These are phyloP conservation scores for Crypturellus undulatus DNA, from an alignment of 2,113 vertebrate species.

Conservation along the genomic window DNA sequence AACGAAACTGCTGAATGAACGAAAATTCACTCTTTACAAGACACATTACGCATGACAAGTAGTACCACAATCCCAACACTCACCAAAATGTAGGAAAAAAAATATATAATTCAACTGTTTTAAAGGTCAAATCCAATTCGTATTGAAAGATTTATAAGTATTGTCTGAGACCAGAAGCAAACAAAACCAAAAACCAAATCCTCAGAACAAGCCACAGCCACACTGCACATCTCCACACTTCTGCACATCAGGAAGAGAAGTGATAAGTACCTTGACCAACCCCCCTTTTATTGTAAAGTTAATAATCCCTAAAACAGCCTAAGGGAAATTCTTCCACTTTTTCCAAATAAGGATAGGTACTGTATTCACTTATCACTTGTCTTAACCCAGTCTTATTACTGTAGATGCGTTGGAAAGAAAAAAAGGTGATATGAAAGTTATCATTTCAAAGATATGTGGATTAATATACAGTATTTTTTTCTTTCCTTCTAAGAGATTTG, in stretches of 20 bases:
- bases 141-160: background rate
- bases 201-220: background rate
- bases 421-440: too few species aligned
- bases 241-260: background rate
- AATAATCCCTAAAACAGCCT: background rate
- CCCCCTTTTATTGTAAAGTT: background rate
- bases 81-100: rapidly evolving
- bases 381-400: background rate
- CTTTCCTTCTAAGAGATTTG: background rate
- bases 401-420: rapidly evolving
- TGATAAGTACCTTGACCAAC: background rate
- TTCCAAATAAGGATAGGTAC: background rate
- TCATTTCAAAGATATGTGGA: too few species aligned
- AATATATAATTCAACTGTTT: background rate
- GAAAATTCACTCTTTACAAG: background rate
- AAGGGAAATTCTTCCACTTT: background rate
- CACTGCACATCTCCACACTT: background rate
- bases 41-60: background rate
- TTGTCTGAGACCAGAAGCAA: background rate
- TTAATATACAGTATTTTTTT: too few species aligned
- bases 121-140: background rate
- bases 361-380: background rate
- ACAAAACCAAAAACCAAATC: background rate
- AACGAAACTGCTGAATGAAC: too few species aligned
- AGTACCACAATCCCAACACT: background rate